Conservation (phyloP, 2,888 invertebrate genomes). For the Carterocephalus palaemon region DNA sequence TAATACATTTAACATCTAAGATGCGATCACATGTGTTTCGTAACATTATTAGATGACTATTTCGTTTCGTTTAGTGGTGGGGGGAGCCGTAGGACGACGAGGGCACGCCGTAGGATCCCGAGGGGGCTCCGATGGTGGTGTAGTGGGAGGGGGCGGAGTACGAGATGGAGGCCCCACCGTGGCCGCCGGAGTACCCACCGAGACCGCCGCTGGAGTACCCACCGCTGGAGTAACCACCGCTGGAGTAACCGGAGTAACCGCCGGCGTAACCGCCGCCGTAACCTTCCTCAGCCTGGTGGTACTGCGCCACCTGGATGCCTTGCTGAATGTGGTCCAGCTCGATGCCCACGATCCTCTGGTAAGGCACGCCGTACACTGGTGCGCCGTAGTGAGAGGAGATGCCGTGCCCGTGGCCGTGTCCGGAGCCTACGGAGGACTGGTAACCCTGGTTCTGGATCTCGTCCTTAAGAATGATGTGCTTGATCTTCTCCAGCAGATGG, state of each 20-base stretch:
- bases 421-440: constrained; percentile 71
- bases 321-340: constrained; percentile 91
- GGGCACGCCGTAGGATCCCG: constrained; percentile 74
- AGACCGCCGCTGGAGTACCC: constrained; percentile 40
- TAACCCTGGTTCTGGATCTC: constrained; percentile 80
- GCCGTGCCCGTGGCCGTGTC: constrained; percentile 71
- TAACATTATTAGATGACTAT: constrained; percentile 68
- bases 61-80: constrained; percentile 59
- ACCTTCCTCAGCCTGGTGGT: constrained; percentile 84
- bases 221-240: constrained; percentile 37
- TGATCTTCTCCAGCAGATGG: constrained; percentile 88
- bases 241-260: constrained; percentile 53
- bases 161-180: constrained; percentile 50
- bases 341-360: constrained; percentile 86
- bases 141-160: constrained; percentile 49
- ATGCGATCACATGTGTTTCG: constrained; percentile 71
- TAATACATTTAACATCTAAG: constrained; percentile 69
- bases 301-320: constrained; percentile 92
- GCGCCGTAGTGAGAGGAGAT: constrained; percentile 84
- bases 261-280: constrained; percentile 61
- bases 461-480: constrained; percentile 90
- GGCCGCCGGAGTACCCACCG: constrained; percentile 38
- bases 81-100: constrained; percentile 70
- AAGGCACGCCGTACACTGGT: constrained; percentile 84
- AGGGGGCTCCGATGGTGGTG: constrained; percentile 63